These are phyloP conservation scores for Gobio gobio DNA, from an alignment of 2,113 vertebrate genomes.

Conservation along the genomic window DNA sequence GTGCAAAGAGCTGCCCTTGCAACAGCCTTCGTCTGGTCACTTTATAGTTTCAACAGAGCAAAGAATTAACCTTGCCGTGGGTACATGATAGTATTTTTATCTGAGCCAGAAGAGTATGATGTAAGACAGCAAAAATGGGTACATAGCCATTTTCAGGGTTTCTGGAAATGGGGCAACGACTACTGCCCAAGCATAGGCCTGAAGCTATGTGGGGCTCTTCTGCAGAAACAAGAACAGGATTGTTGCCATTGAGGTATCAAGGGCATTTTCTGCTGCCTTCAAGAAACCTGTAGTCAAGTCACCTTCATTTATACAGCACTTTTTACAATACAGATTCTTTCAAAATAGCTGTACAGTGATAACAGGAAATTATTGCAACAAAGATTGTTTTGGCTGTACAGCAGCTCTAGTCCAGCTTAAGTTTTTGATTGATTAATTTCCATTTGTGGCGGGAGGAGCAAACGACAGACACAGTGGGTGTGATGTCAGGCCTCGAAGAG, in stretches of 20 bases:
- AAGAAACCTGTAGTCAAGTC: background rate
- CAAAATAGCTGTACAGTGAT: too few species aligned
- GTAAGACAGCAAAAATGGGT: background rate
- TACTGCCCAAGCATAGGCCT: background rate
- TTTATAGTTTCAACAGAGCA: conserved; percentile 19
- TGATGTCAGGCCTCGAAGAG: too few species aligned
- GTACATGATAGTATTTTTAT: conserved; percentile 12
- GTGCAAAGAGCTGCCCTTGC: background rate
- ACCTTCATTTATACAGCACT: background rate
- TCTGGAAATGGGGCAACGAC: background rate
- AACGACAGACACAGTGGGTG: too few species aligned
- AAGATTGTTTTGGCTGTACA: too few species aligned
- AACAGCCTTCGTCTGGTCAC: conserved; percentile 5
- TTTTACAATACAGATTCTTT: too few species aligned
- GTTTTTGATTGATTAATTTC: too few species aligned
- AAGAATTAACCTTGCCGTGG: conserved; percentile 2
- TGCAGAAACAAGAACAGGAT: background rate
- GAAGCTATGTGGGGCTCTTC: background rate
- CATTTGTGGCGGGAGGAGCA: too few species aligned
- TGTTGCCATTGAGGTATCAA: background rate
- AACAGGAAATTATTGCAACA: too few species aligned
- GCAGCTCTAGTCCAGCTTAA: too few species aligned
- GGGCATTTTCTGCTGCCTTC: background rate
- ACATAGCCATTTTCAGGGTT: background rate
- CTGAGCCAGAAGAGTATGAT: background rate